A percentile compares a stretch with the other conserved stretches of the same genome.
phyloP scores from a whole-genome alignment of 37 sponge, comb jelly and placozoan species.

The Geodia barretti region DNA sequence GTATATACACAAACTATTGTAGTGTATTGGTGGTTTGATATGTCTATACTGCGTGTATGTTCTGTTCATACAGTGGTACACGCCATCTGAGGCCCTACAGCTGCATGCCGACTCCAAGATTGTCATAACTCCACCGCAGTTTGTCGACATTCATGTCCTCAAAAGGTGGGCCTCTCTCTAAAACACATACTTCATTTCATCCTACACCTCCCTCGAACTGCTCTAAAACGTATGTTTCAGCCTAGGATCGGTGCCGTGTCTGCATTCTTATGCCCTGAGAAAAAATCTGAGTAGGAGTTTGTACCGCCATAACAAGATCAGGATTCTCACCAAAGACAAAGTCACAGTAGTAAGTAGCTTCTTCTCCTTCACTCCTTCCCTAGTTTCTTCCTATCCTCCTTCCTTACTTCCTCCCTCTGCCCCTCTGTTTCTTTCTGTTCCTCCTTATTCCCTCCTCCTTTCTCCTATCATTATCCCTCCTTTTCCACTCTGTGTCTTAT shows the following conservation, averaged over 20 bases:
- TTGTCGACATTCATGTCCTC: slow-evolving; percentile 18
- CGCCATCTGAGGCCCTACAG: slow-evolving; percentile 12
- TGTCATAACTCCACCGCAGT: slow-evolving; percentile 65
- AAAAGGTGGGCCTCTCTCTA: slow-evolving; percentile 4
- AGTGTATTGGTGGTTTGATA: too few species aligned
- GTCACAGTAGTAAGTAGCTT: slow-evolving; percentile 36
- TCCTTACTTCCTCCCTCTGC: too few species aligned
- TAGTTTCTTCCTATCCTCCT: too few species aligned
- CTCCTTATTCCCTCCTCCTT: too few species aligned
- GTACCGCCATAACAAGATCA: neutral
- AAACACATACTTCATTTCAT: neutral
- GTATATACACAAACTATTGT: neutral
- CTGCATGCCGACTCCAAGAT: neutral
- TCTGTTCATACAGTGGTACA: slow-evolving; percentile 62
- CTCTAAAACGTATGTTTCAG: slow-evolving; percentile 1
- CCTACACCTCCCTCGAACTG: slow-evolving; percentile 10
- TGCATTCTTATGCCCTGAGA: slow-evolving; percentile 47
- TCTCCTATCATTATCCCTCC: too few species aligned
- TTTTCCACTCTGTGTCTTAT: too few species aligned
- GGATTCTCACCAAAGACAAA: slow-evolving; percentile 41
- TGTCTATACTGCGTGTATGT: too few species aligned
- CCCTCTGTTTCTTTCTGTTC: too few species aligned
- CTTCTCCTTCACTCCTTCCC: too few species aligned
- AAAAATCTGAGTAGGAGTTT: neutral
- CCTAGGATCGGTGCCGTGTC: neutral